Evolutionary conservation across 2,113 vertebrate species (phyloP).

Genomic region (Lonchura striata): DNA sequence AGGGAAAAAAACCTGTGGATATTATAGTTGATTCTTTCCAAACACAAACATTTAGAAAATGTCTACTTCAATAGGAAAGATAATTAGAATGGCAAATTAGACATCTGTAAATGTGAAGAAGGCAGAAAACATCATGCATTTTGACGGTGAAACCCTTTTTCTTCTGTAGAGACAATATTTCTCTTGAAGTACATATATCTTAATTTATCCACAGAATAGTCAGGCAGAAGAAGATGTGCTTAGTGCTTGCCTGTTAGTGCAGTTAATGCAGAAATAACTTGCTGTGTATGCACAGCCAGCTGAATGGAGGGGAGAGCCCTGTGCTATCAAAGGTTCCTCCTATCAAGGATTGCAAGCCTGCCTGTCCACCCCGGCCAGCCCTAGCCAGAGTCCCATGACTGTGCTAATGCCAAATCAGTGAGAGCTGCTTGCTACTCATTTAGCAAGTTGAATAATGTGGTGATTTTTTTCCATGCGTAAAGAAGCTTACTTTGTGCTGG

Average conservation of each 20-base stretch:
- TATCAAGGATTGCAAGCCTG: not conserved
- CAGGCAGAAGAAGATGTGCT: not conserved
- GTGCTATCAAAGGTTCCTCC: rapidly evolving
- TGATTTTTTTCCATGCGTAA: not conserved
- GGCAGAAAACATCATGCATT: not conserved
- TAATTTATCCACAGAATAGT: not conserved
- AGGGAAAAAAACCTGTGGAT: not conserved
- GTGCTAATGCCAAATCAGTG: not conserved
- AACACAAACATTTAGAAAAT: not conserved
- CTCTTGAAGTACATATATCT: not conserved
- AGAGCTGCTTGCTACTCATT: not conserved
- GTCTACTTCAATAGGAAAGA: not conserved
- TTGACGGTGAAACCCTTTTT: not conserved
- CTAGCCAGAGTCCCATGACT: not conserved
- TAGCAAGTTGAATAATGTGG: not conserved
- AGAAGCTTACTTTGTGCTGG: not conserved
- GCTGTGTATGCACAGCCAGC: not conserved
- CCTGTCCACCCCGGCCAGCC: not conserved
- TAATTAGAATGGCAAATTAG: not conserved
- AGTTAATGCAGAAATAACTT: not conserved
- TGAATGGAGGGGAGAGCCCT: not conserved
- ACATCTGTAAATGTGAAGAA: not conserved
- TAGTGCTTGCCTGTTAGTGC: not conserved
- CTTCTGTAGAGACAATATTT: not conserved
- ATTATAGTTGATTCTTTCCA: not conserved